Base-by-base conservation (phyloP, 2,113 vertebrate species). In the Podocnemis expansa region DNA sequence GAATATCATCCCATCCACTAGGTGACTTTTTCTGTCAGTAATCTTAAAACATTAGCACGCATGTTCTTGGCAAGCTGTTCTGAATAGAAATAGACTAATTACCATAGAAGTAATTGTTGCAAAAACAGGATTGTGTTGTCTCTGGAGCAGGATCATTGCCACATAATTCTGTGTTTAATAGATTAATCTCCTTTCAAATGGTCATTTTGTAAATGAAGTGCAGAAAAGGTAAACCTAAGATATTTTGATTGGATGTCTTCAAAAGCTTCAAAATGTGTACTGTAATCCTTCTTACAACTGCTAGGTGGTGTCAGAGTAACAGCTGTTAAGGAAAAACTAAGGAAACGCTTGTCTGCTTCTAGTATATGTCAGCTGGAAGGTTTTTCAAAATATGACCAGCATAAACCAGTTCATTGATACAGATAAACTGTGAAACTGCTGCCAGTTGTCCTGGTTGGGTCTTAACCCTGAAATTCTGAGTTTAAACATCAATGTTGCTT, bases 251-350 rank as follows among this genome's bases (percentile, higher is more conserved):
- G 55, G 10, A 67, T 76, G 22, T 56, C 27, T 81, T 79, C 52
- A 14, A 47, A 80, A 91, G 80, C 52, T 83, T 93, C 38, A 80
- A 60, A 85, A 67, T 7, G 63, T 70, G 31, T 82, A 17, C 41
- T 84, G 82, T 49, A 88, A 29, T 91, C 67, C 84, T 45, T 51
- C 47, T 94, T 92, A n/a, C 63, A 85, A 88, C 79, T 75, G 80
- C 80, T 94, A 91, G 92, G 76, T 95, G 94, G 89, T 84, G 19
- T 43, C 51, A 2, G 3, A 92, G 41, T 21, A 89, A 85, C 24
- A 85, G 12, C 8, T 45, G 11, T 82, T 88, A 52, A 10, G 85
- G 7, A 31, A 84, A 43, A 87, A 21, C 17, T 76, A 24, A 75
- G 43, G 13, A 76, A 27, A 76, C 10, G n/a, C n/a, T n/a, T n/a